phyloP scores from a whole-genome alignment of 2,888 invertebrate species.

The Ormyrus pomaceus region DNA sequence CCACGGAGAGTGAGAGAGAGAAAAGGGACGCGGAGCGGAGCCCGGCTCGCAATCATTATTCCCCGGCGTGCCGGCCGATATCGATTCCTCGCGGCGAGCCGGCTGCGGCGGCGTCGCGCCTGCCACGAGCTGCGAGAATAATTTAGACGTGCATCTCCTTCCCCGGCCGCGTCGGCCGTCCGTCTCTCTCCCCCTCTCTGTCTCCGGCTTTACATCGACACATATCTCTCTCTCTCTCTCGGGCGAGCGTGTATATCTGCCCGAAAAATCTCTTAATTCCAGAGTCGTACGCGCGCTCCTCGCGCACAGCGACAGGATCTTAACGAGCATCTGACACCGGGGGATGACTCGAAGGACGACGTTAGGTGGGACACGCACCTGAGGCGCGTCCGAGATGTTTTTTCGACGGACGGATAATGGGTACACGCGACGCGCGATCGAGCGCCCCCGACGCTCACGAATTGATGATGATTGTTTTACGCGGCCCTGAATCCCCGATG shows the following conservation, averaged over 20 bases:
- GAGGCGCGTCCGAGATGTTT: constrained; percentile 28
- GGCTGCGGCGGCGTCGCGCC: constrained; percentile 21
- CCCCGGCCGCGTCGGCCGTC: neutral
- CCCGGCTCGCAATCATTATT: constrained; percentile 32
- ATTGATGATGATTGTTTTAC: no score
- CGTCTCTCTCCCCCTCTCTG: neutral
- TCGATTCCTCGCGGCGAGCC: no score
- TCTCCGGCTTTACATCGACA: no score
- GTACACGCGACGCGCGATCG: constrained; percentile 19
- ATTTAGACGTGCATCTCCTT: constrained; percentile 41
- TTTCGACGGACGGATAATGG: constrained; percentile 29
- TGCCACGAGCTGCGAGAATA: constrained; percentile 48
- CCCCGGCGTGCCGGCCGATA: neutral
- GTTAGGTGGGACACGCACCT: neutral
- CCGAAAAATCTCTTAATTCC: constrained; percentile 49
- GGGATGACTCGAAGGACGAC: constrained; percentile 29
- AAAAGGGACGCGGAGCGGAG: neutral
- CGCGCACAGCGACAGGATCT: constrained; percentile 72
- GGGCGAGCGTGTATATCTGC: neutral
- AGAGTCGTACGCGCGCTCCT: constrained; percentile 48
- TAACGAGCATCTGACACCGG: constrained; percentile 70
- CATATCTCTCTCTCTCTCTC: no score
- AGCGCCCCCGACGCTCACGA: constrained; percentile 29
- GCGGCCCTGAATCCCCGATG: no score
- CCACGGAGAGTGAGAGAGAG: neutral